A percentile compares a stretch with the other conserved stretches of the same genome.
These are phyloP conservation scores for Frankliniella intonsa DNA, from an alignment of 2,888 invertebrate species.

Conservation along the genomic window DNA sequence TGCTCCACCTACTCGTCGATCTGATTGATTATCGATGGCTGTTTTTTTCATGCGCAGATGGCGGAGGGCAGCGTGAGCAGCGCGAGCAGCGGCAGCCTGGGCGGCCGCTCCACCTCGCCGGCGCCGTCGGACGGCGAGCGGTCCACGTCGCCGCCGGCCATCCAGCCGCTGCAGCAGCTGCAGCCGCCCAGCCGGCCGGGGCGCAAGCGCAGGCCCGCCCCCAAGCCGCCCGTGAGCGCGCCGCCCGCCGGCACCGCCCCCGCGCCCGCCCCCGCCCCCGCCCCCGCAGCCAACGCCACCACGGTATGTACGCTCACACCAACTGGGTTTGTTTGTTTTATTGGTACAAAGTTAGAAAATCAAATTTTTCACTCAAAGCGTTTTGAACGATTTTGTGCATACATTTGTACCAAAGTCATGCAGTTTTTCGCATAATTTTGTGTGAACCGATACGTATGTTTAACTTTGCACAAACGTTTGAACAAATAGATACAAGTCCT, in stretches of 20 bases:
- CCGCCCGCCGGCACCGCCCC: slow-evolving; percentile 47
- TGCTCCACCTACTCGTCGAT: no score
- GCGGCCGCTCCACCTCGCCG: slow-evolving; percentile 53
- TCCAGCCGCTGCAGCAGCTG: slow-evolving; percentile 32
- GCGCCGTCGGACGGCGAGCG: slow-evolving; percentile 55
- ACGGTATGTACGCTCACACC: slow-evolving; percentile 32
- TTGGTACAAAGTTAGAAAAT: no score
- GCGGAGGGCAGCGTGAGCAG: slow-evolving; percentile 45
- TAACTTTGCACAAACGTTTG: no score
- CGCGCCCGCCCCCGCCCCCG: slow-evolving; percentile 49
- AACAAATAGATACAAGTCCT: no score
- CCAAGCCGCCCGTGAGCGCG: slow-evolving; percentile 51
- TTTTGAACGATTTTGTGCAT: no score
- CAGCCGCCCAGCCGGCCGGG: slow-evolving; percentile 51
- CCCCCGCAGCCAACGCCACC: background rate
- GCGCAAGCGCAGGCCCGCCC: slow-evolving; percentile 55
- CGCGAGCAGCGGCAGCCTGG: slow-evolving; percentile 50
- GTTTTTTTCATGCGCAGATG: slow-evolving; percentile 40
- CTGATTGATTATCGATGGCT: no score
- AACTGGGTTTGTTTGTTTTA: no score
- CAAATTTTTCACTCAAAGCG: no score
- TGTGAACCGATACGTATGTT: no score
- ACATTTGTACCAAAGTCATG: no score
- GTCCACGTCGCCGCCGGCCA: slow-evolving; percentile 11
- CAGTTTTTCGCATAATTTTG: no score